Evolutionary conservation across 2,888 invertebrate species (phyloP).

Genomic region (Palloptera scutellata): DNA sequence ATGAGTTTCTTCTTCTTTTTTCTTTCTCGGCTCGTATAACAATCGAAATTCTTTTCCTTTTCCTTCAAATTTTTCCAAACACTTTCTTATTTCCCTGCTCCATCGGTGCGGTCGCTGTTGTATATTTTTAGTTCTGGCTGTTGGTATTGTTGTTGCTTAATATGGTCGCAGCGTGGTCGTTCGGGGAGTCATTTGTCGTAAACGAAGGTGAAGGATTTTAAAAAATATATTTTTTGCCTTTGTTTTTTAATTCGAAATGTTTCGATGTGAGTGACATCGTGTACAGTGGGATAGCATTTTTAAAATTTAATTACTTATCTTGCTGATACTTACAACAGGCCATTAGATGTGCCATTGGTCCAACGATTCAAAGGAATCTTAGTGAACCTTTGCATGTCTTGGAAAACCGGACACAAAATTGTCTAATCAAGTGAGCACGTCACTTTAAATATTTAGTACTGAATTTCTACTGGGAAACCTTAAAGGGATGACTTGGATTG

Average conservation of each 20-base stretch:
- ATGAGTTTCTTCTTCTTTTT: constrained; percentile 43
- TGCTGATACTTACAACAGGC: too few relatives aligned
- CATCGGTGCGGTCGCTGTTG: constrained; percentile 24
- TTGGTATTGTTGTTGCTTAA: constrained; percentile 25
- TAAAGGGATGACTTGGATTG: too few relatives aligned
- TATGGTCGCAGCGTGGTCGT: constrained; percentile 43
- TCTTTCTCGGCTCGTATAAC: constrained; percentile 41
- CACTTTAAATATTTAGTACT: too few relatives aligned
- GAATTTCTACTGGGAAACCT: too few relatives aligned
- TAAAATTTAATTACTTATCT: neutral
- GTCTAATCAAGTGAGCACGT: too few relatives aligned
- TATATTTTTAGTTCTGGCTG: constrained; percentile 27
- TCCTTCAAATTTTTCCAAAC: constrained; percentile 15
- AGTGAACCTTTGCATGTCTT: too few relatives aligned
- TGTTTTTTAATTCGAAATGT: constrained; percentile 39
- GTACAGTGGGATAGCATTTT: constrained; percentile 20
- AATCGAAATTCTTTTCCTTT: constrained; percentile 33
- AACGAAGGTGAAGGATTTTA: constrained; percentile 58
- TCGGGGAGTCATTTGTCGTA: constrained; percentile 60
- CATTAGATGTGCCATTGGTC: too few relatives aligned
- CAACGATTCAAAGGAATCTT: too few relatives aligned
- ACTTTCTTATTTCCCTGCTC: constrained; percentile 28
- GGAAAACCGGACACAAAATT: too few relatives aligned
- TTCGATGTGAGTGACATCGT: constrained; percentile 28
- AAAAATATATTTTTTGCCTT: constrained; percentile 39